These are phyloP conservation scores for Thermophis baileyi DNA, from an alignment of 2,113 vertebrate species.

Conservation along the genomic window DNA sequence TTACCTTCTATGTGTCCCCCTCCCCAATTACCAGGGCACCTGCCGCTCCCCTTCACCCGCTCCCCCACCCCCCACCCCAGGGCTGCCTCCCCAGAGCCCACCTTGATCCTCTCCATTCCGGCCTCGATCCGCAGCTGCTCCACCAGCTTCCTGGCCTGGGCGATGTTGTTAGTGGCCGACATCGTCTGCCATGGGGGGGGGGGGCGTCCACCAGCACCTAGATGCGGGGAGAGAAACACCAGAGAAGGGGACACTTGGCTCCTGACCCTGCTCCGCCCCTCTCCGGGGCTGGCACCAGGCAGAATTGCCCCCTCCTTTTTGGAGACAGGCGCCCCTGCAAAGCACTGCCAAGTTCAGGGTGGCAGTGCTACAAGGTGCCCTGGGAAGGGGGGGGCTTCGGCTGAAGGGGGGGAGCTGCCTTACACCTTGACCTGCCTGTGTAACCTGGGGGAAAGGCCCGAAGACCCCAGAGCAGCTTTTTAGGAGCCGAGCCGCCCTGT, in stretches of 20 bases:
- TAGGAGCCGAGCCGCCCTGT: neutral
- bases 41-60: accelerated
- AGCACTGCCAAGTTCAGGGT: neutral
- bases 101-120: slow-evolving; percentile 93
- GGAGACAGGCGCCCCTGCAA: neutral
- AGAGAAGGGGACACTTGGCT: neutral
- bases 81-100: slow-evolving; percentile 35
- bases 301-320: neutral
- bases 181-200: slow-evolving; percentile 79
- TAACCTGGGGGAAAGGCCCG: neutral
- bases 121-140: slow-evolving; percentile 96
- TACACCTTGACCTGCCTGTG: neutral
- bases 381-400: neutral
- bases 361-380: neutral
- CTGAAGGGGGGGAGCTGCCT: neutral
- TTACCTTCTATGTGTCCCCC: neutral
- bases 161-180: slow-evolving; percentile 94
- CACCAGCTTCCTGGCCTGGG: slow-evolving; percentile 94
- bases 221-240: slow-evolving; percentile 16
- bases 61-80: neutral
- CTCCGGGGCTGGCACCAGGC: neutral
- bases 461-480: neutral
- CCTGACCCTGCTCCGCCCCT: neutral
- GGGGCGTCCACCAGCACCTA: slow-evolving; percentile 19
- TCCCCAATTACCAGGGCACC: neutral